Evolutionary conservation across 2,888 invertebrate species (phyloP), one percentile per base, ranked within the genome.

Genomic region (Aricia artaxerxes): DNA sequence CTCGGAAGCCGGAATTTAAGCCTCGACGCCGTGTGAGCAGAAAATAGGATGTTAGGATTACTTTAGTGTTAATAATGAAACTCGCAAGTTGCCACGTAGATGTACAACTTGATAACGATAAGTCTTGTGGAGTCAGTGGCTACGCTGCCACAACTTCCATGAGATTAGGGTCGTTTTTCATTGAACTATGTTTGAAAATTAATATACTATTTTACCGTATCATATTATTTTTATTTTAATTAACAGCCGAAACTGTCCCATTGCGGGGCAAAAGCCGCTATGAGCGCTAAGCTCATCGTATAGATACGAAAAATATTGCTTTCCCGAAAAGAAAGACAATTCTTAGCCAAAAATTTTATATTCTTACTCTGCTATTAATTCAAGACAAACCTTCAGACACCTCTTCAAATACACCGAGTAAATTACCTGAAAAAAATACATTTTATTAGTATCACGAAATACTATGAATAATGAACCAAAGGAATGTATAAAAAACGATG

Each of bases 391-490:
- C 44, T 73, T 9, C 16, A 40, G 7, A 16, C 6, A 73, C 73
- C 4, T n/a, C 40, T 44, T 24, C 73, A n/a, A 40, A 40, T 44
- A 73, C 44, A 73, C 73, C 7, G n/a, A 44, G 44, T n/a, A 3
- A 73, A 40, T 40, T 73, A 73, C 73, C 73, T 73, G 73, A 44
- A 73, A 73, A 44, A 44, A 73, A 73, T 44, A n/a, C 4, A n/a
- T 44, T 16, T 73, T 1, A 73, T 73, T 73, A 73, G 9, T n/a
- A 7, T 72, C 38, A 73, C 64, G 9, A 31, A 64, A 64, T 64
- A 7, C 64, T 64, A 7, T 24, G 3, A 24, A 24, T 24, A 24
- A 24, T 24, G 24, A 64, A 64, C 24, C 64, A 9, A 24, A 61
- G 2, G 31, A 61, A 64, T 31, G 7, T 64, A 64, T 64, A 9